phyloP scores from a whole-genome alignment of 2,888 invertebrate species.

The Clepsis dumicolana region DNA sequence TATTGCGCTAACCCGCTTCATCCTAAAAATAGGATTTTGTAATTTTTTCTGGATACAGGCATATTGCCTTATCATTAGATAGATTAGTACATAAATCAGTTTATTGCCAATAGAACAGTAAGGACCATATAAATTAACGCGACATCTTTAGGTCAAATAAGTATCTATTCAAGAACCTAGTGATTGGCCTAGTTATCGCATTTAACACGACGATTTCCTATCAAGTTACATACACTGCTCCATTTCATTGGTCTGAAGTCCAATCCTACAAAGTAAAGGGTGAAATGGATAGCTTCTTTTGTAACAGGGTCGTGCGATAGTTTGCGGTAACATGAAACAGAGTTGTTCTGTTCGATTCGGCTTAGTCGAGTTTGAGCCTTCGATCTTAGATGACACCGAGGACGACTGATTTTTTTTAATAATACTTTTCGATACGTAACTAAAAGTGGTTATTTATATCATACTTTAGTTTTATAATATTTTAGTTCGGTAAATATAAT shows the following conservation, averaged over 20 bases:
- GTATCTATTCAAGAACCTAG: no score
- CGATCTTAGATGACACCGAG: constrained; percentile 8
- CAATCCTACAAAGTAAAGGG: neutral
- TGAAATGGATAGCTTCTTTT: constrained; percentile 16
- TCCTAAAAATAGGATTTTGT: no score
- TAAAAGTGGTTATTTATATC: neutral
- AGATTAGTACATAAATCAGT: neutral
- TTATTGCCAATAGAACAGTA: neutral
- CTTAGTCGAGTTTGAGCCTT: constrained; percentile 23
- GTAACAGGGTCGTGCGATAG: constrained; percentile 1
- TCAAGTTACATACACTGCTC: constrained; percentile 8
- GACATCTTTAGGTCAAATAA: constrained; percentile 13
- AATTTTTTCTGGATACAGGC: neutral
- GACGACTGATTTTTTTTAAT: neutral
- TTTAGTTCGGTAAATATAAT: neutral
- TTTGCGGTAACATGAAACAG: neutral
- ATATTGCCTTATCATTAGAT: neutral
- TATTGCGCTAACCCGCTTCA: no score
- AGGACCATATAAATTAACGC: neutral
- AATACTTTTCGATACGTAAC: neutral
- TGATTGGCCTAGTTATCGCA: neutral
- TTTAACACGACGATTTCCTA: neutral
- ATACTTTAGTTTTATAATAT: neutral
- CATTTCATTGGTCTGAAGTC: neutral
- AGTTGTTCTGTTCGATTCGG: neutral